A percentile compares a stretch with the other conserved stretches of the same genome.
Conservation (phyloP, 1,140 invertebrate species). For the Mamestra configurata region DNA sequence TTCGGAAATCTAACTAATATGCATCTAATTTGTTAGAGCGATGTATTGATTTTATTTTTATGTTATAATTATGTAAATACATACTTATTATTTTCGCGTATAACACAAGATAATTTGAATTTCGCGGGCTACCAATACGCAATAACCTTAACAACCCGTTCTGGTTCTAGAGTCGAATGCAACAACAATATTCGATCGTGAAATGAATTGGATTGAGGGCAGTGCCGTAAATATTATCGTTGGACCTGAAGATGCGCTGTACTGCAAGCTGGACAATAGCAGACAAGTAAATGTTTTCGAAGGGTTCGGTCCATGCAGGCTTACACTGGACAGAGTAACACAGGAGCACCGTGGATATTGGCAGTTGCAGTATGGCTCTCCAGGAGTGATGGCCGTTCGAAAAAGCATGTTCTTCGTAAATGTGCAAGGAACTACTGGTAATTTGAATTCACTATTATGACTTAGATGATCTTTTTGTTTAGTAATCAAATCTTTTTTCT, state of each 20-base stretch:
- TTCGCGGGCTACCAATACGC: too few relatives aligned
- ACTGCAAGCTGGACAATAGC: slow-evolving; percentile 63
- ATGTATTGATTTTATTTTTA: too few relatives aligned
- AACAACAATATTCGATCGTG: too few relatives aligned
- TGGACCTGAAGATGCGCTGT: slow-evolving; percentile 71
- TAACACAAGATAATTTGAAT: too few relatives aligned
- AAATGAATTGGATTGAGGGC: neutral
- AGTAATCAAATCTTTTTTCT: neutral
- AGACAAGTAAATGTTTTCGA: slow-evolving; percentile 65
- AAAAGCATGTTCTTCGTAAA: slow-evolving; percentile 59
- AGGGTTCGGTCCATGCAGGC: slow-evolving; percentile 71
- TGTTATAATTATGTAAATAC: too few relatives aligned
- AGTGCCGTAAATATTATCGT: slow-evolving; percentile 56
- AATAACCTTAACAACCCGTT: too few relatives aligned
- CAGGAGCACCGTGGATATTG: slow-evolving; percentile 66
- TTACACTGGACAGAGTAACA: slow-evolving; percentile 64
- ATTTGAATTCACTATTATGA: slow-evolving; percentile 8
- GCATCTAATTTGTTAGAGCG: too few relatives aligned
- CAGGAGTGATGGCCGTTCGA: slow-evolving; percentile 66
- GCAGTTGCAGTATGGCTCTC: slow-evolving; percentile 65
- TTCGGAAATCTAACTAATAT: too few relatives aligned
- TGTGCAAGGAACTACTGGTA: slow-evolving; percentile 62
- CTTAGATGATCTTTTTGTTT: neutral
- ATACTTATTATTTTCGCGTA: too few relatives aligned
- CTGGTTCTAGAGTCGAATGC: neutral